phyloP scores from a whole-genome alignment of 2,113 vertebrate species.

The Nothobranchius kuhntae region DNA sequence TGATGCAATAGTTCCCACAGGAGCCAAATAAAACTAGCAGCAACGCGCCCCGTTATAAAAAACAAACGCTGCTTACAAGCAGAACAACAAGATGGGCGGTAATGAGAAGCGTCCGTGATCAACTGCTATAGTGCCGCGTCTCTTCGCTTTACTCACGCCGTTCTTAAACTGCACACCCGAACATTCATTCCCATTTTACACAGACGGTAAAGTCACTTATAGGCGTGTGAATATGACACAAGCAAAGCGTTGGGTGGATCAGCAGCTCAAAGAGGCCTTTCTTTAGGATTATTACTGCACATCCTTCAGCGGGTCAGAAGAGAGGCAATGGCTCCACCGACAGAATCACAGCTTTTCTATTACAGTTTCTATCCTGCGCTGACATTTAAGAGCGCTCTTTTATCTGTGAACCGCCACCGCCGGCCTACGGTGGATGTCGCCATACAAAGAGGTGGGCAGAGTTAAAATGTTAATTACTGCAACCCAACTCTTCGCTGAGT shows the following conservation, averaged over 20 bases:
- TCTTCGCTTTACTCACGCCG: conserved; percentile 35
- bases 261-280: conserved; percentile 35
- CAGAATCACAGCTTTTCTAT: conserved; percentile 52
- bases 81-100: conserved; percentile 39
- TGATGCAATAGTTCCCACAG: conserved; percentile 40
- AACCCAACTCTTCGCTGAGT: conserved; percentile 23
- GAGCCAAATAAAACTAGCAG: conserved; percentile 16
- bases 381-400: conserved; percentile 61
- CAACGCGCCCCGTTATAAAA: conserved; percentile 15
- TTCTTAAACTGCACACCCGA: conserved; percentile 44
- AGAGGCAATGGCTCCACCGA: conserved; percentile 53
- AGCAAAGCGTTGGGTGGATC: conserved; percentile 23
- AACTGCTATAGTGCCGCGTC: conserved; percentile 24
- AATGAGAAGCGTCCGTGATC: conserved; percentile 45
- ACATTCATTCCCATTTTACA: conserved; percentile 60
- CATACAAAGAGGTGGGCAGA: conserved; percentile 26
- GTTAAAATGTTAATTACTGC: conserved; percentile 65
- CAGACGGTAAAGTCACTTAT: conserved; percentile 53
- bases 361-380: conserved; percentile 48
- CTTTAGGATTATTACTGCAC: conserved; percentile 49
- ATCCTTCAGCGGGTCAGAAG: conserved; percentile 61
- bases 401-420: conserved; percentile 20
- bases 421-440: conserved; percentile 20
- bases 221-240: conserved; percentile 57
- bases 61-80: conserved; percentile 31